Base-by-base conservation (phyloP, 2,797 vertebrate genomes). In the Neosilurus mollespiculum region DNA sequence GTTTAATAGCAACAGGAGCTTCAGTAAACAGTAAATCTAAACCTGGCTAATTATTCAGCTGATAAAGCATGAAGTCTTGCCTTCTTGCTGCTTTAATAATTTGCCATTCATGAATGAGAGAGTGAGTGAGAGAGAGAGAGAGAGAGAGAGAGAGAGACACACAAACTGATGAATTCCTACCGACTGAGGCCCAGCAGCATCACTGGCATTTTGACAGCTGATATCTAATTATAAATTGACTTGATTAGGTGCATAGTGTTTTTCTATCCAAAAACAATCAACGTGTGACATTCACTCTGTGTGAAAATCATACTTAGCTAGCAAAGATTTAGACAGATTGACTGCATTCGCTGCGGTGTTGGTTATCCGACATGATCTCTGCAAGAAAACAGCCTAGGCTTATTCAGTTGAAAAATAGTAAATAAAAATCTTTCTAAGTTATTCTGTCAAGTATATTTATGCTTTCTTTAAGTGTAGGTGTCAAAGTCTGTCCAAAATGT, bases 311-410 rank as follows among this genome's bases (percentile, higher is more conserved):
- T 51, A 51, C 22, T 14, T 71, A 0, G 5, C 22, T n/a, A 51
- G 43, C 69, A 67, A 67, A 34, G 22, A 71, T 71, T 71, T 71
- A 71, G n/a, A 71, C n/a, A 51, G 37, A n/a, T 4, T 67, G 65
- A 18, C 64, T 66, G 43, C 49, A 24, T 51, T 49, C 12, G 67
- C 20, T 15, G 43, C 69, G 37, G 8, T 22, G 16, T 43, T n/a
- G n/a, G 11, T 15, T 71, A 71, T 16, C 37, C 64, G 43, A 22
- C 16, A 22, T 11, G 10, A 26, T 54, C 51, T 53, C 70, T 15
- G 12, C 49, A 72, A 54, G n/a, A 51, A 51, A 22, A n/a, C 4
- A 51, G 69, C 20, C 11, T 14, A n/a, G 30, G 37, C 18, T 26
- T 43, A 51, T 49, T 51, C 7, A 71, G 7, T 53, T 11, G 4